A percentile compares a stretch with the other conserved stretches of the same genome.
These are phyloP conservation scores for Paraescarpia echinospica DNA, from an alignment of 1,140 invertebrate genomes.

Conservation along the genomic window DNA sequence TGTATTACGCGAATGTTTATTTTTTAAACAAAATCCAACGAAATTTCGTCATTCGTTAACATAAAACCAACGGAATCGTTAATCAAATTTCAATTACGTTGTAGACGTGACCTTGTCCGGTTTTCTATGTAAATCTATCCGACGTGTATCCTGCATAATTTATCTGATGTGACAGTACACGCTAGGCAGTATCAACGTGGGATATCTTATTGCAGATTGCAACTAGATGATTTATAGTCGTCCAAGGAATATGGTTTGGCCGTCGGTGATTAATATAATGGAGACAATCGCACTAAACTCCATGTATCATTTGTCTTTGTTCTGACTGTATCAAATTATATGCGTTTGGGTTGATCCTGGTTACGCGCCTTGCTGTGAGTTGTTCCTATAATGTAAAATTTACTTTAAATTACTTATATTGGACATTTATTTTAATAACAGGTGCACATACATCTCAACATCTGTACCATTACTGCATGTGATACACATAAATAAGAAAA, in stretches of 20 bases:
- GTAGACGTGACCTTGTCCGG: not conserved
- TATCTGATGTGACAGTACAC: not conserved
- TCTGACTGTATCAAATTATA: not conserved
- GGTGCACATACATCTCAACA: not conserved
- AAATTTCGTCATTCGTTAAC: not conserved
- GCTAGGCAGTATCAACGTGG: not conserved
- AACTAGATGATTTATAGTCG: not conserved
- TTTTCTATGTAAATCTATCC: constrained; percentile 6
- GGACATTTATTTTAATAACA: not conserved
- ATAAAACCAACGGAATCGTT: not conserved
- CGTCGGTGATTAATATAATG: not conserved
- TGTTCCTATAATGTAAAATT: not conserved
- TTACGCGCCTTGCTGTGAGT: not conserved
- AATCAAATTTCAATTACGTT: not conserved
- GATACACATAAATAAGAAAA: not conserved
- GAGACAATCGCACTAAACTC: not conserved
- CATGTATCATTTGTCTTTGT: not conserved
- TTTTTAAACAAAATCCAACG: not conserved
- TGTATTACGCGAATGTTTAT: not conserved
- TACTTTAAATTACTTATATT: not conserved
- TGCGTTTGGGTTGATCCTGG: not conserved
- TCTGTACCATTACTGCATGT: not conserved
- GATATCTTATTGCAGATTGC: not conserved
- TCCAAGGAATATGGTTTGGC: not conserved
- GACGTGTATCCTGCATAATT: not conserved